Percentiles rank a stretch among this genome's conserved stretches.
phyloP scores from a whole-genome alignment of 2,113 vertebrate genomes.

The Eublepharis macularius region DNA sequence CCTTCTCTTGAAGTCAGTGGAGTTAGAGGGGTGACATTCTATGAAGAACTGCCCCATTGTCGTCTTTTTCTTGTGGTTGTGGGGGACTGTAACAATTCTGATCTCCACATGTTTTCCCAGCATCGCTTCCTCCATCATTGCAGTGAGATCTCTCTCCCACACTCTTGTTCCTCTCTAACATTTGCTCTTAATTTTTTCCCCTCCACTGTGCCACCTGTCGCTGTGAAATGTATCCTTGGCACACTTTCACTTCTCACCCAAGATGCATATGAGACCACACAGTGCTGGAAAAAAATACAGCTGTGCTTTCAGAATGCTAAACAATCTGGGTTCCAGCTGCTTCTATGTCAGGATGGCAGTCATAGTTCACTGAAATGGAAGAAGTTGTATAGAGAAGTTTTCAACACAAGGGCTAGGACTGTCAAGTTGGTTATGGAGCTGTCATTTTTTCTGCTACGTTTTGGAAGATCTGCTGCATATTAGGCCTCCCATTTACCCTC shows the following conservation, averaged over 20 bases:
- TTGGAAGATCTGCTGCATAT: too few relatives aligned
- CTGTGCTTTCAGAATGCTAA: slow-evolving; percentile 1
- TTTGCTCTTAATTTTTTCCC: slow-evolving; percentile 10
- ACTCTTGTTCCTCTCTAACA: not conserved
- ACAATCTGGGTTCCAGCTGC: not conserved
- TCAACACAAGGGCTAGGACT: too few relatives aligned
- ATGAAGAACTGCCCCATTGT: too few relatives aligned
- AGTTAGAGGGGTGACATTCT: too few relatives aligned
- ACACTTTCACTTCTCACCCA: not conserved
- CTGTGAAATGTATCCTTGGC: slow-evolving; percentile 15
- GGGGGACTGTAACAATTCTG: not conserved
- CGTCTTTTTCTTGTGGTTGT: not conserved
- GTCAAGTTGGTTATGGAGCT: too few relatives aligned
- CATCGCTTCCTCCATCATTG: not conserved
- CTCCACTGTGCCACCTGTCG: slow-evolving; percentile 1
- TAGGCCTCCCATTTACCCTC: too few relatives aligned
- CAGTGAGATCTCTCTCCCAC: not conserved
- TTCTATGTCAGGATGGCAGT: not conserved
- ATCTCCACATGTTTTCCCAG: not conserved
- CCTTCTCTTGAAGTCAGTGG: too few relatives aligned
- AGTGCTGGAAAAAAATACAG: slow-evolving; percentile 15
- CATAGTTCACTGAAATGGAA: not conserved
- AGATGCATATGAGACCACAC: not conserved
- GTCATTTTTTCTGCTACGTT: too few relatives aligned
- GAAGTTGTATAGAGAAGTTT: not conserved